phyloP scores from a whole-genome alignment of 2,113 vertebrate genomes.

The Suricata suricatta region DNA sequence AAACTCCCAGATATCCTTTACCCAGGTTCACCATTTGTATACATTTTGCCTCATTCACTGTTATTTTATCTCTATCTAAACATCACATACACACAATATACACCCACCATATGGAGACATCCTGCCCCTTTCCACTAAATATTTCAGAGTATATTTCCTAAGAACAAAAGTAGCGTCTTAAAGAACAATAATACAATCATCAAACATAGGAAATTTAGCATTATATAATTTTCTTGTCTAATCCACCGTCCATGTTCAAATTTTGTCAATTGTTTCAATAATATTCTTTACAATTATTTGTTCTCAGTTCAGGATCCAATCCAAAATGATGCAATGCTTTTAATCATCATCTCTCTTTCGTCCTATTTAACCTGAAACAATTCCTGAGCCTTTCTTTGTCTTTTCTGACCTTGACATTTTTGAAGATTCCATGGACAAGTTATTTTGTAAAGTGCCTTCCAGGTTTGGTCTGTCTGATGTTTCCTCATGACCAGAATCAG shows the following conservation, averaged over 20 bases:
- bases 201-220: not conserved
- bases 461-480: not conserved
- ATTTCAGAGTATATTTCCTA: not conserved
- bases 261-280: not conserved
- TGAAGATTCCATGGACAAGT: not conserved
- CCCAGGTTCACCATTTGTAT: not conserved
- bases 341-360: not conserved
- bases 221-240: not conserved
- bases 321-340: not conserved
- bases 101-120: not conserved
- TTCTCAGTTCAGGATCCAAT: not conserved
- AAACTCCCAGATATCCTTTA: not conserved
- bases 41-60: constrained; percentile 10
- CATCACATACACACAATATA: not conserved
- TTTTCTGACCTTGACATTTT: constrained; percentile 40
- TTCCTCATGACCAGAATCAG: not conserved
- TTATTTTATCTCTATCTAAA: not conserved
- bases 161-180: constrained; percentile 14
- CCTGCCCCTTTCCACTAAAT: not conserved
- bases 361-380: constrained; percentile 14
- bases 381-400: not conserved
- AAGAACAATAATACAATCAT: not conserved
- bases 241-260: not conserved
- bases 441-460: constrained; percentile 15
- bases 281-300: not conserved